Conservation (phyloP, 2,888 invertebrate species). For the Phyllotreta cruciferae region DNA sequence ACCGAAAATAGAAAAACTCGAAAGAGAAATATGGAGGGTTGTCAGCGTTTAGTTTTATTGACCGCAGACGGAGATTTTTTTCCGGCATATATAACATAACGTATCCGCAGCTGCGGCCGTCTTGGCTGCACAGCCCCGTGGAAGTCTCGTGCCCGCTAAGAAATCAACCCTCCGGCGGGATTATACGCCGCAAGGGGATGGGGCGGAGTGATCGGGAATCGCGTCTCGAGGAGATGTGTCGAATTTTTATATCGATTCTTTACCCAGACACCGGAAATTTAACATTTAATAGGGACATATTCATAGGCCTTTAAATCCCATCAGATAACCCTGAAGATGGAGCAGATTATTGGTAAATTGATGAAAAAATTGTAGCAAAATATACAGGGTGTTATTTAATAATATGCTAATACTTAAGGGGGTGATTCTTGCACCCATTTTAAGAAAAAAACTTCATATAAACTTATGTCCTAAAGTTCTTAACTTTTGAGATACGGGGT, state of each 20-base stretch:
- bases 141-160: constrained; percentile 20
- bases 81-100: constrained; percentile 21
- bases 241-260: constrained; percentile 48
- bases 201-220: constrained; percentile 41
- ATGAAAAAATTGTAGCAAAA: no score
- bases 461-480: no score
- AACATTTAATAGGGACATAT: constrained; percentile 21
- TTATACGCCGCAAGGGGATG: constrained; percentile 20
- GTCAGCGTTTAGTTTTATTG: constrained; percentile 60
- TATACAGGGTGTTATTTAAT: no score
- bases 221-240: constrained; percentile 55
- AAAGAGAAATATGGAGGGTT: constrained; percentile 47
- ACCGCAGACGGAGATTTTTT: constrained; percentile 59
- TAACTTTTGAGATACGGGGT: no score
- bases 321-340: constrained; percentile 5
- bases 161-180: constrained; percentile 32
- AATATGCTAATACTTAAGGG: no score
- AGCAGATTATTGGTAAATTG: background rate
- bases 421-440: no score
- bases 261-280: constrained; percentile 30
- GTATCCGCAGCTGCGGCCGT: constrained; percentile 49
- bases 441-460: no score
- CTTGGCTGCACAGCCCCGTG: constrained; percentile 44
- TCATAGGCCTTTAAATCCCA: constrained; percentile 6
- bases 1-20: constrained; percentile 38